phyloP scores from a whole-genome alignment of 1,140 invertebrate genomes.

The Bombus difficillimus region DNA sequence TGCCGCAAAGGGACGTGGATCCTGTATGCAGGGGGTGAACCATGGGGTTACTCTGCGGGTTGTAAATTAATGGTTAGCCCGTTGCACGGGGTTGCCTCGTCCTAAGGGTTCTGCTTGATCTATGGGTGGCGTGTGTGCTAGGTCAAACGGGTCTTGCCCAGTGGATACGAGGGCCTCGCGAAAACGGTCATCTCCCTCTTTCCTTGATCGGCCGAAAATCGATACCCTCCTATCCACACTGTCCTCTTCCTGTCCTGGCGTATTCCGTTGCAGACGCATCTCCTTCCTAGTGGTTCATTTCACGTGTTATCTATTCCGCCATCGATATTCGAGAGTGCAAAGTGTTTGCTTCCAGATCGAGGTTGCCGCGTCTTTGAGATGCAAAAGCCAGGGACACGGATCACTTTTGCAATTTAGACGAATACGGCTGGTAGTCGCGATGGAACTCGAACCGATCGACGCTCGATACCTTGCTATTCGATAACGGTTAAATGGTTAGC shows the following conservation, averaged over 20 bases:
- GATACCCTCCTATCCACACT: constrained; percentile 40
- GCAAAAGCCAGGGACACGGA: constrained; percentile 47
- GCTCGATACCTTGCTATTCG: constrained; percentile 1
- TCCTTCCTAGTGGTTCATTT: constrained; percentile 5
- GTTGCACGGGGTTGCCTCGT: constrained; percentile 70
- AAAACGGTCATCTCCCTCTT: constrained; percentile 60
- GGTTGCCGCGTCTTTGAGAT: constrained; percentile 12
- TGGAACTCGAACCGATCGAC: constrained; percentile 8
- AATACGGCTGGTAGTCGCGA: constrained; percentile 15
- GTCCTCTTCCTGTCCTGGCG: background rate
- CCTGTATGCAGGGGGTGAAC: constrained; percentile 71
- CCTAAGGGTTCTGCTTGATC: constrained; percentile 80
- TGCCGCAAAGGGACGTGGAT: constrained; percentile 78
- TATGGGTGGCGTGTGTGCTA: constrained; percentile 75
- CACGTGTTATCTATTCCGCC: constrained; percentile 22
- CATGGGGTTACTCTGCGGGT: constrained; percentile 79
- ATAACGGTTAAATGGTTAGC: background rate
- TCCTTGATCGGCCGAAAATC: constrained; percentile 48
- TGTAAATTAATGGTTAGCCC: constrained; percentile 82
- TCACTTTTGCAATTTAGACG: constrained; percentile 52
- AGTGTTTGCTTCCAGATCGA: constrained; percentile 18
- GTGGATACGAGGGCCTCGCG: constrained; percentile 59
- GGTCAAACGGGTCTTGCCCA: constrained; percentile 74
- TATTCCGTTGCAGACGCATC: background rate
- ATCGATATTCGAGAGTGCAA: constrained; percentile 24